Percentiles rank a stretch among this genome's conserved stretches.
Conservation (phyloP, 2,888 invertebrate species). For the Polydrusus cervinus region DNA sequence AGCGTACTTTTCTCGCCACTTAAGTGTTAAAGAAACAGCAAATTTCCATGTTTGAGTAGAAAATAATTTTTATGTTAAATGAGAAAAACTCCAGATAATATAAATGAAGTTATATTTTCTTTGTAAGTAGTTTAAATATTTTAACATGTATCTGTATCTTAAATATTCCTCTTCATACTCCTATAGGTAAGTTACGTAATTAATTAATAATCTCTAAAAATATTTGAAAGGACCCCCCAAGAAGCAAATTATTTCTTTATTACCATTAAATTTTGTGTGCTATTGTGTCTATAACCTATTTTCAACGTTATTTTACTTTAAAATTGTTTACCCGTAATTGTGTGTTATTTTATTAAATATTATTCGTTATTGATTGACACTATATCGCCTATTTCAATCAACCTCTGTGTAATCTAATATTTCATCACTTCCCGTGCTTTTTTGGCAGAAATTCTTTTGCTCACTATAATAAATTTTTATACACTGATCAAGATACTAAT, state of each 20-base stretch:
- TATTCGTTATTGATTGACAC: background rate
- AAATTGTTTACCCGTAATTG: background rate
- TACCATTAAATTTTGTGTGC: background rate
- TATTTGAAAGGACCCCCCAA: background rate
- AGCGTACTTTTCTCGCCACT: no score
- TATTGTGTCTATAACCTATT: background rate
- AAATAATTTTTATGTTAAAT: no score
- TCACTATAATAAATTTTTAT: no score
- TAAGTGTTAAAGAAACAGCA: no score
- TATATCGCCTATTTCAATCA: background rate
- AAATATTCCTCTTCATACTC: no score
- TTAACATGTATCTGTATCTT: no score
- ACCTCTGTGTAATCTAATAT: background rate
- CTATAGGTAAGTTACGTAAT: background rate
- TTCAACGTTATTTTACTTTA: background rate
- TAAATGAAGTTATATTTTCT: no score
- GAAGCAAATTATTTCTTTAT: background rate
- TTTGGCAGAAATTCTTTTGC: background rate
- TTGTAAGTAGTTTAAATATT: no score
- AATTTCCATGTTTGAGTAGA: no score
- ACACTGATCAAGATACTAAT: no score
- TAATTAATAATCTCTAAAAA: background rate
- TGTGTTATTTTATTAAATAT: background rate
- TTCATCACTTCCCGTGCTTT: conserved; percentile 2
- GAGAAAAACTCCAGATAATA: no score